These are phyloP conservation scores for Tychaedon coryphoeus DNA, from an alignment of 2,113 vertebrate species.

Conservation along the genomic window DNA sequence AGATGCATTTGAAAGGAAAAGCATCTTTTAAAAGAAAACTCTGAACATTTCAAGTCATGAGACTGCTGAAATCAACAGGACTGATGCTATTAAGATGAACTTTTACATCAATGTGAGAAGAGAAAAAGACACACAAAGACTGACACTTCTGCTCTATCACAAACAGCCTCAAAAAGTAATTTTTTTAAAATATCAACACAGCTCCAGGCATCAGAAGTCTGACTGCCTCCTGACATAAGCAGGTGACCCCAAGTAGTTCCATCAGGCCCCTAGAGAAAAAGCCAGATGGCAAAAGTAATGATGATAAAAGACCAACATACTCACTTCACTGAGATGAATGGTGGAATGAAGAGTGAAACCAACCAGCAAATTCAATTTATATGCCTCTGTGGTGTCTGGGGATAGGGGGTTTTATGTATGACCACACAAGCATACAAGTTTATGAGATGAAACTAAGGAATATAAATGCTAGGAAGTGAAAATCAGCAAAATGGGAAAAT, in stretches of 20 bases:
- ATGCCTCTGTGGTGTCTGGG: not conserved
- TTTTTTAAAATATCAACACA: not conserved
- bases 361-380: conserved; percentile 38
- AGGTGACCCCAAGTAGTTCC: not conserved
- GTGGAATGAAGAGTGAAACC: not conserved
- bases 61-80: not conserved
- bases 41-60: not conserved
- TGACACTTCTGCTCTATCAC: not conserved
- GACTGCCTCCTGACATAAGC: not conserved
- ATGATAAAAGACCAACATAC: not conserved
- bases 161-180: not conserved
- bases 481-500: not conserved
- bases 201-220: not conserved
- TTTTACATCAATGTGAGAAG: not conserved
- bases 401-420: not conserved
- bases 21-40: not conserved
- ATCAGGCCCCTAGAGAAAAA: not conserved
- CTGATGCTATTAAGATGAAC: not conserved
- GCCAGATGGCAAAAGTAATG: not conserved
- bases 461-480: not conserved
- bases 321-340: not conserved
- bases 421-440: not conserved
- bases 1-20: not conserved
- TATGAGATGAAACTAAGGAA: conserved; percentile 17
- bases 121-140: not conserved